Evolutionary conservation across 2,797 vertebrate species (phyloP).

Genomic region (Sebastes hopkinsi): DNA sequence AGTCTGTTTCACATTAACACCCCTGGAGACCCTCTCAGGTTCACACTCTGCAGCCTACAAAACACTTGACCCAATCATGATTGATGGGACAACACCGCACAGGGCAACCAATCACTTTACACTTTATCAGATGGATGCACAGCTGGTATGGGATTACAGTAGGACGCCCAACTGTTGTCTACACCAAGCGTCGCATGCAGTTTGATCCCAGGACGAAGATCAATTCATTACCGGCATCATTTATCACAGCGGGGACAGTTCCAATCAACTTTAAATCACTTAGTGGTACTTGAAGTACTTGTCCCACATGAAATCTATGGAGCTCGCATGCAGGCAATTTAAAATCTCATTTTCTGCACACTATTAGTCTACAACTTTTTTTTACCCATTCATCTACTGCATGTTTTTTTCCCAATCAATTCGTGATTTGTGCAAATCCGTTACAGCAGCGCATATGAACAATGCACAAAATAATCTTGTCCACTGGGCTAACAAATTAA

Average conservation of each 20-base stretch:
- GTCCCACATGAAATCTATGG: conserved; percentile 43
- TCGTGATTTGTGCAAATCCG: conserved; percentile 13
- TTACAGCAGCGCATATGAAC: conserved; percentile 8
- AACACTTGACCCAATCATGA: conserved; percentile 56
- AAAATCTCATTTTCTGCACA: conserved; percentile 70
- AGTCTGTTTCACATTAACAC: conserved; percentile 33
- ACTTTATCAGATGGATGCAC: conserved; percentile 55
- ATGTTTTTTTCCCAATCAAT: conserved; percentile 50
- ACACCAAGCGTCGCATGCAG: neutral
- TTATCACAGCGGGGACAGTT: conserved; percentile 53
- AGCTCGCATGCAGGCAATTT: conserved; percentile 62
- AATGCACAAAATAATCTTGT: conserved; percentile 31
- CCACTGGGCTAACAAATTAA: conserved; percentile 35
- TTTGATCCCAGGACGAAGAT: conserved; percentile 41
- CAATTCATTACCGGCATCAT: conserved; percentile 61
- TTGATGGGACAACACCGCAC: conserved; percentile 35
- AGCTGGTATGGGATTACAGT: conserved; percentile 20
- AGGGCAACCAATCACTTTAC: conserved; percentile 48
- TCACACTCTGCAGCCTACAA: conserved; percentile 25
- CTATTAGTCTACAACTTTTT: conserved; percentile 56
- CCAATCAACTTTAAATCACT: conserved; percentile 65
- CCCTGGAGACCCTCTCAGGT: conserved; percentile 33
- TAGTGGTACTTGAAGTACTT: conserved; percentile 45
- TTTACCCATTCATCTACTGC: conserved; percentile 46
- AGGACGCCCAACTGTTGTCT: conserved; percentile 14